Evolutionary conservation across 2,113 vertebrate species (phyloP), one percentile per base, ranked within the genome.

Genomic region (Perccottus glenii): DNA sequence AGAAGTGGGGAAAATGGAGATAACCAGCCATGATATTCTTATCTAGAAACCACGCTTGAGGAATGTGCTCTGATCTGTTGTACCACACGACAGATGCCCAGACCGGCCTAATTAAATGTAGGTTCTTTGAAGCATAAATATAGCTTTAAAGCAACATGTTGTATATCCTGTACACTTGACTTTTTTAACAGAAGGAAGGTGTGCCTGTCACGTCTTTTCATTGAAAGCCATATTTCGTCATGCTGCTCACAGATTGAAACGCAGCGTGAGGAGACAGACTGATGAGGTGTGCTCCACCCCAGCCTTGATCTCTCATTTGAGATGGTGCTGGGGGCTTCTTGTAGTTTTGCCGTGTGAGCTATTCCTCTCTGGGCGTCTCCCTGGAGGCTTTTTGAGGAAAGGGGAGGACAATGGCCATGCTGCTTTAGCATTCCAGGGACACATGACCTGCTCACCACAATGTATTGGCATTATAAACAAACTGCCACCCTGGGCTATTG

Each of bases 381-480:
- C 43, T 14, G 40, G 74, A 78, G 77, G 77, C 57, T 67, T 75
- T 67, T 79, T 69, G 68, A 75, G 66, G 72, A 70, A 80, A 83
- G 62, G 51, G 51, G 82, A 71, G 67, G 78, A 76, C 61, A 51
- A 60, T 50, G 60, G n/a, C 10, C 36, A 36, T 55, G 7, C 33
- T 15, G 12, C 61, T 70, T 44, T 14, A 19, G n/a, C 19, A 16
- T 71, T 82, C 16, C 60, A 38, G 60, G 74, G 74, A 85, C 52
- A 35, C 66, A 64, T 85, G 87, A 89, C 78, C 80, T 5, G 85
- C 81, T 88, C 87, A 82, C 73, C 66, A 59, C n/a, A n/a, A n/a
- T n/a, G n/a, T 76, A 46, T 85, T 85, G 77, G 75, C 75, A 64
- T 35, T 12, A 66, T 84, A 87, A 87, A 89, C 86, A 87, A 89